Conservation (phyloP, 2,888 invertebrate species). For the Scaptomyza polygonia region DNA sequence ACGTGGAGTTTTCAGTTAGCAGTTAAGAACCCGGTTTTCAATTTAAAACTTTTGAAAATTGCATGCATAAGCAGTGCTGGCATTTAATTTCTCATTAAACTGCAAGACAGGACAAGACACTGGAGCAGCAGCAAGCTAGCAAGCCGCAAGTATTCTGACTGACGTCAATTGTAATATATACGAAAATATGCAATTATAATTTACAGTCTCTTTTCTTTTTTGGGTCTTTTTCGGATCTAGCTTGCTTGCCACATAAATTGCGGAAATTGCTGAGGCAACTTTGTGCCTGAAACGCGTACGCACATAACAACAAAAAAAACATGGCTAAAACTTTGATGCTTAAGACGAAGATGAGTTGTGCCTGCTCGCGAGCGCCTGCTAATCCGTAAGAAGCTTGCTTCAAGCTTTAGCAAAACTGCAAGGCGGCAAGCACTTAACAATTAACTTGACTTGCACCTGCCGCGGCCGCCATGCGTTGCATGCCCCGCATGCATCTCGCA, state of each 20-base stretch:
- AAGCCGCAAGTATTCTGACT: conserved; percentile 42
- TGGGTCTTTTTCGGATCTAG: conserved; percentile 27
- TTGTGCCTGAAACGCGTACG: conserved; percentile 50
- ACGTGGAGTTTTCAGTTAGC: background rate
- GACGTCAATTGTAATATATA: conserved; percentile 82
- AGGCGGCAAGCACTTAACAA: conserved; percentile 72
- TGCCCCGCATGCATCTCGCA: background rate
- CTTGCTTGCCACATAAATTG: conserved; percentile 68
- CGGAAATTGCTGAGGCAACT: conserved; percentile 63
- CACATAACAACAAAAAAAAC: conserved; percentile 44
- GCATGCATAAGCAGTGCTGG: conserved; percentile 59
- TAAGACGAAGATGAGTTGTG: conserved; percentile 29
- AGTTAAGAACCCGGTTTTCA: conserved; percentile 50
- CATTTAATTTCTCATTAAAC: conserved; percentile 75
- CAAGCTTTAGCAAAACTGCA: conserved; percentile 45
- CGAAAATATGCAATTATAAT: conserved; percentile 84
- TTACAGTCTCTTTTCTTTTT: conserved; percentile 61
- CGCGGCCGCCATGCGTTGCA: conserved; percentile 15
- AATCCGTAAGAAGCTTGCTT: conserved; percentile 54
- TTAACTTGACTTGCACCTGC: conserved; percentile 75
- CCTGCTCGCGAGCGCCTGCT: conserved; percentile 47
- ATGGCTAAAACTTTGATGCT: conserved; percentile 64
- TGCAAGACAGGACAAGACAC: conserved; percentile 15
- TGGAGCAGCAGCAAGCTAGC: background rate
- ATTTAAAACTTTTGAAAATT: conserved; percentile 63